Base-by-base conservation (phyloP, 2,888 invertebrate species). In the Stenotaenia linearis region DNA sequence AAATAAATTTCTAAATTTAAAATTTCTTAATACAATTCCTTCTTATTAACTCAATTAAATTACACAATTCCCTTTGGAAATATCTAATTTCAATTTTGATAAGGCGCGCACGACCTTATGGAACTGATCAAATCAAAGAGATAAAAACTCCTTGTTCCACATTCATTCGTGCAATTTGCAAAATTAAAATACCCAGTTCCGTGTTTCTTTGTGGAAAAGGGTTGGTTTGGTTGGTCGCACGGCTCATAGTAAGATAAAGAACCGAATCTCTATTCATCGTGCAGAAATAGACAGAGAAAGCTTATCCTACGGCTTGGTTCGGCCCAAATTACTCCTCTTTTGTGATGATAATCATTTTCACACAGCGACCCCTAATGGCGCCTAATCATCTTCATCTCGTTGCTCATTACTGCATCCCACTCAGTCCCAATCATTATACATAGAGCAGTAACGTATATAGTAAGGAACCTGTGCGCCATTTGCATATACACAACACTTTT, bases 321-420 rank as follows among this genome's bases (percentile, higher is more conserved):
- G 21, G 35, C 75, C 75, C 32, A 75, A 75, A 77, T 77, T 77
- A 40, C 45, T 77, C 77, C 77, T 69, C 75, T 45, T 77, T 77
- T 77, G 77, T 77, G 77, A 77, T 77, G 77, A 40, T 77, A 77
- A 77, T 77, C 37, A 77, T 45, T 77, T 45, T 77, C 77, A 77
- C 77, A 45, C 35, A 75, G 69, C 45, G 77, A 40, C 28, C 77
- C 77, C 45, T 77, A 77, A 77, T 77, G 77, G 45, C 77, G 28
- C 77, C 77, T 77, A 77, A 77, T 77, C 77, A 77, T 40, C 77
- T 77, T 77, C 77, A 77, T 77, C 77, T 77, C 77, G 37, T 45
- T 77, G 77, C 77, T 77, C 77, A 77, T 77, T 77, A 77, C 40
- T 37, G 77, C 69, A 12, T 69, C 69, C 69, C 69, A 69, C 69